Evolutionary conservation across 2,888 invertebrate species (phyloP).

Genomic region (Clistopyga incitator): DNA sequence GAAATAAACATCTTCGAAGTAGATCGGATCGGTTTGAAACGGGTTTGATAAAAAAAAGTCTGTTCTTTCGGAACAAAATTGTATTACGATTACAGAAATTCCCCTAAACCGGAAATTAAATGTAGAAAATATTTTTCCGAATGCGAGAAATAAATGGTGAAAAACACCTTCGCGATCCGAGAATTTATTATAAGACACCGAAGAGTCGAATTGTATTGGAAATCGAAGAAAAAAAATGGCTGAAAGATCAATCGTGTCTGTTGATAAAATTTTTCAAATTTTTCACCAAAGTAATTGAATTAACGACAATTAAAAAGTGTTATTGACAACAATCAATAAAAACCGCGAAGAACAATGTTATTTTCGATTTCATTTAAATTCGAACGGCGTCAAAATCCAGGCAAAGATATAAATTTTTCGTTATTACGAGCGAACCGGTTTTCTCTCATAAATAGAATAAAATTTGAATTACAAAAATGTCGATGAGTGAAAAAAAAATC

Average conservation of each 20-base stretch:
- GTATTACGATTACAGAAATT: no score
- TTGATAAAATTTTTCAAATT: background rate
- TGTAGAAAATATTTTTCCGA: background rate
- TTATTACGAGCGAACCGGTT: background rate
- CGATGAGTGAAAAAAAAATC: background rate
- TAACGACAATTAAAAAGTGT: background rate
- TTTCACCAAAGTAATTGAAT: background rate
- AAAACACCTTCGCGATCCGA: no score
- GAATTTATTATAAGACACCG: background rate
- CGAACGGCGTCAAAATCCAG: no score
- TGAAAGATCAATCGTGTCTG: background rate
- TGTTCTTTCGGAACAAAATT: no score
- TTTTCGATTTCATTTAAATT: no score
- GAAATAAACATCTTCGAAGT: no score
- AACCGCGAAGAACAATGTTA: background rate
- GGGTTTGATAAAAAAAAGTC: no score
- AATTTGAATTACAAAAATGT: background rate
- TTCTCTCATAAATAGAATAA: background rate
- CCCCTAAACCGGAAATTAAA: background rate
- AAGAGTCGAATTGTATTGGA: background rate
- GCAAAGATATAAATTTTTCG: background rate
- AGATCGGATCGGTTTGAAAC: no score
- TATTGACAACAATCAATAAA: background rate
- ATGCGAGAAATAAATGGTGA: no score
- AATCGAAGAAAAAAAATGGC: background rate